Conservation (phyloP, 2,888 invertebrate genomes). For the Pollenia angustigena region DNA sequence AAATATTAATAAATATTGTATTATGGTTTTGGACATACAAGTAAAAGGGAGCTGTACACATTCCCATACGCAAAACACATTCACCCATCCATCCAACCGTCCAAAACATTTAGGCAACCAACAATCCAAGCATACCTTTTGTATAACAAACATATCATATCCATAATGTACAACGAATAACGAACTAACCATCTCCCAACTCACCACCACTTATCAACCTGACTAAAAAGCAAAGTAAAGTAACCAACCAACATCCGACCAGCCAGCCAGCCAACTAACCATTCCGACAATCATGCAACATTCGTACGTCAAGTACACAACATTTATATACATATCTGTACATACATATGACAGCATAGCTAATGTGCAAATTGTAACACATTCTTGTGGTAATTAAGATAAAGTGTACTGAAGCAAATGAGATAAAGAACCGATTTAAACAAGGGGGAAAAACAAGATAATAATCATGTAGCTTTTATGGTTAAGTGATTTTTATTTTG, state of each 20-base stretch:
- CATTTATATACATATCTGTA: background rate
- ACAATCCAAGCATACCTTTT: conserved; percentile 40
- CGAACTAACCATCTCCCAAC: conserved; percentile 13
- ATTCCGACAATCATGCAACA: conserved; percentile 10
- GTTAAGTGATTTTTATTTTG: conserved; percentile 68
- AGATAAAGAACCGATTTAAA: conserved; percentile 71
- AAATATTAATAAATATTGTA: conserved; percentile 55
- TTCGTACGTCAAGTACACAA: conserved; percentile 37
- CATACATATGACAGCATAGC: conserved; percentile 63
- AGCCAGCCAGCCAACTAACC: conserved; percentile 29
- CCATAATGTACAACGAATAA: conserved; percentile 1
- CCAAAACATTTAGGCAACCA: conserved; percentile 29
- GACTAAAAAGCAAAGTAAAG: conserved; percentile 5
- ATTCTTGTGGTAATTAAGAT: conserved; percentile 74
- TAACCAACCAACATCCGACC: conserved; percentile 35
- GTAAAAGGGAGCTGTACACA: conserved; percentile 32
- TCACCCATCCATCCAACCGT: conserved; percentile 7
- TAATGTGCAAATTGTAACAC: conserved; percentile 74
- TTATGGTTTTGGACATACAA: conserved; percentile 47
- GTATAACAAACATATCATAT: conserved; percentile 46
- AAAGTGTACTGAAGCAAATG: conserved; percentile 71
- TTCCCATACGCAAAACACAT: background rate
- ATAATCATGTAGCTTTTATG: conserved; percentile 70
- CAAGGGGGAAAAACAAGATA: conserved; percentile 65
- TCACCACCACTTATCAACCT: conserved; percentile 16